phyloP scores from a whole-genome alignment of 1,140 invertebrate genomes.

The Diachasma alloeum region DNA sequence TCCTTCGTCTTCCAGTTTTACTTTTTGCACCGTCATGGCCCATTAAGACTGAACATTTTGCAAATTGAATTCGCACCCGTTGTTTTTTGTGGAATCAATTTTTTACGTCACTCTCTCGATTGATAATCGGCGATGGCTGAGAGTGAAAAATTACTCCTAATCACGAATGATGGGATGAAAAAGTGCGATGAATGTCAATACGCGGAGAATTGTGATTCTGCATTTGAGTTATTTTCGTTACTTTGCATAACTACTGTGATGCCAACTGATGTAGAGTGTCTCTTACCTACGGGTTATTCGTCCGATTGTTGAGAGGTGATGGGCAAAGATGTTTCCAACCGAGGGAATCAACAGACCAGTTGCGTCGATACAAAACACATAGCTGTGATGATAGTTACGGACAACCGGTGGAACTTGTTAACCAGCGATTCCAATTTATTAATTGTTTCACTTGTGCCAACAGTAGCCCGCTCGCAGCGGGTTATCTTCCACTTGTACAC shows the following conservation, averaged over 20 bases:
- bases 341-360: too few species aligned
- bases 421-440: slow-evolving; percentile 28
- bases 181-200: background rate
- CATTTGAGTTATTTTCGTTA: slow-evolving; percentile 14
- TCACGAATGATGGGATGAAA: background rate
- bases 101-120: background rate
- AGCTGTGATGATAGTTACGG: background rate
- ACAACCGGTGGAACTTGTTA: slow-evolving; percentile 20
- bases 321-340: background rate
- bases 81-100: background rate
- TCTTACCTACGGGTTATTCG: background rate
- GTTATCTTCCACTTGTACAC: slow-evolving; percentile 14
- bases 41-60: background rate
- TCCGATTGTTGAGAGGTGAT: background rate
- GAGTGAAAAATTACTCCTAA: background rate
- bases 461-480: background rate
- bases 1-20: background rate
- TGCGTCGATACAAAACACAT: background rate
- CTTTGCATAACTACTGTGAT: background rate
- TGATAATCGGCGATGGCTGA: background rate
- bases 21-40: background rate
- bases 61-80: background rate
- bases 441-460: slow-evolving; percentile 28
- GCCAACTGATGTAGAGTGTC: background rate
- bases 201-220: background rate